Percentiles rank a stretch among this genome's conserved stretches.
phyloP scores from a whole-genome alignment of 2,113 vertebrate genomes.

The Meriones unguiculatus region DNA sequence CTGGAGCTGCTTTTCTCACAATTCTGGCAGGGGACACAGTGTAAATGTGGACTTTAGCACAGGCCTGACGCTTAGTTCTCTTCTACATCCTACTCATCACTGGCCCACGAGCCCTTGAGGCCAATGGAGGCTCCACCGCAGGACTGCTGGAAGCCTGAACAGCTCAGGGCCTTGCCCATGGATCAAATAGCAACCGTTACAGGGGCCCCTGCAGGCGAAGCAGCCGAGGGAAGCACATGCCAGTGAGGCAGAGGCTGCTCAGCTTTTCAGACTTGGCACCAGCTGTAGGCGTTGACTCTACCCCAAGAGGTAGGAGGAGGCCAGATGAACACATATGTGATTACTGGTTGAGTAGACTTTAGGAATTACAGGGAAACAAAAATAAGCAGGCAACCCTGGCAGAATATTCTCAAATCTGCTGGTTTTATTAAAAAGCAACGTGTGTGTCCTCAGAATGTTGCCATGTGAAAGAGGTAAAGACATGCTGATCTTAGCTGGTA shows the following conservation, averaged over 20 bases:
- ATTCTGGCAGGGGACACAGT: background rate
- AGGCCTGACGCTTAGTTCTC: accelerated
- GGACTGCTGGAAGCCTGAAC: background rate
- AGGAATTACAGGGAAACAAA: background rate
- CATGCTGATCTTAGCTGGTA: no score
- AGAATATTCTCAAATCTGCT: background rate
- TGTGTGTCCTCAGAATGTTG: background rate
- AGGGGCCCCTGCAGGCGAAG: background rate
- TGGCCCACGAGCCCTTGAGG: background rate
- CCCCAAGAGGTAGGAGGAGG: no score
- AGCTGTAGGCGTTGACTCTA: background rate
- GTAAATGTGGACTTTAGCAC: accelerated
- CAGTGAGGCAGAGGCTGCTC: background rate
- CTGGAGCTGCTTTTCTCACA: accelerated
- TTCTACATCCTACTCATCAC: accelerated
- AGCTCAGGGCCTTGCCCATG: background rate
- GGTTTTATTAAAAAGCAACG: background rate
- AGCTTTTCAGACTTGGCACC: background rate
- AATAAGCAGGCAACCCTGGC: background rate
- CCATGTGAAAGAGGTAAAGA: background rate
- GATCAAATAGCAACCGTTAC: background rate
- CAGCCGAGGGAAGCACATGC: background rate
- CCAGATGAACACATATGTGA: no score
- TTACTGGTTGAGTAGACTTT: background rate
- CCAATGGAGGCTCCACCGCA: background rate